Evolutionary conservation across 37 sponge, comb jelly and placozoan genomes (phyloP), one percentile per base, ranked within the genome.

Genomic region (Axinella damicornis): DNA sequence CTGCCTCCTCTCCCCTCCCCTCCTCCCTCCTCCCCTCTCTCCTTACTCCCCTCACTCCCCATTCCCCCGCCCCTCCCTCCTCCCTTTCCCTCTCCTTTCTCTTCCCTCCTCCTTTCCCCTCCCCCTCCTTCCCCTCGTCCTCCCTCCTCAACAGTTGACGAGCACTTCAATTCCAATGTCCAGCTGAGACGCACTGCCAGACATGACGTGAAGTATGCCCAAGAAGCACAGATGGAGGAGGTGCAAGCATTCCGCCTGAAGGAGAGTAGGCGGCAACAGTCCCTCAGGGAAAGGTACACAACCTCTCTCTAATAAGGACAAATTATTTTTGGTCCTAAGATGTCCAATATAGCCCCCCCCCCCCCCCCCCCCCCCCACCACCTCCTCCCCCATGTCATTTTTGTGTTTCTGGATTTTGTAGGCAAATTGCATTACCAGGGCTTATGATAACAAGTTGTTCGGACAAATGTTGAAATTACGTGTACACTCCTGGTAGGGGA

Each of bases 161-260:
- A 79, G 5, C 87, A 86, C 71, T 86, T 79, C 66, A 72, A 72
- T 19, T 36, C 80, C 14, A 86, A 86, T 53, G 80, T 79, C 1
- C 80, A 78, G 74, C 19, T 70, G 53, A 64, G 87, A 28, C 87
- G 80, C 27, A 86, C 80, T 4, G 79, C 87, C 34, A 56, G 73
- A n/a, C 53, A 73, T 2, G 87, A 86, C 41, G 65, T 65, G 31
- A 53, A 21, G 12, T 33, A 79, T 5, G 87, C 87, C 66, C 35
- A 72, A 73, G 56, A 40, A 32, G 22, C 72, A 19, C 87, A 86
- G 55, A 46, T 71, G 24, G 78, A 71, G 37, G 87, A 86, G 39
- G 32, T 52, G 5, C 31, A 65, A 2, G 37, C 21, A 18, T 84
- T 68, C 52, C 39, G 57, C 5, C 21, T 2, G 71, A 62, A 76